phyloP scores from a whole-genome alignment of 2,113 vertebrate species.

The Tauraco erythrolophus region DNA sequence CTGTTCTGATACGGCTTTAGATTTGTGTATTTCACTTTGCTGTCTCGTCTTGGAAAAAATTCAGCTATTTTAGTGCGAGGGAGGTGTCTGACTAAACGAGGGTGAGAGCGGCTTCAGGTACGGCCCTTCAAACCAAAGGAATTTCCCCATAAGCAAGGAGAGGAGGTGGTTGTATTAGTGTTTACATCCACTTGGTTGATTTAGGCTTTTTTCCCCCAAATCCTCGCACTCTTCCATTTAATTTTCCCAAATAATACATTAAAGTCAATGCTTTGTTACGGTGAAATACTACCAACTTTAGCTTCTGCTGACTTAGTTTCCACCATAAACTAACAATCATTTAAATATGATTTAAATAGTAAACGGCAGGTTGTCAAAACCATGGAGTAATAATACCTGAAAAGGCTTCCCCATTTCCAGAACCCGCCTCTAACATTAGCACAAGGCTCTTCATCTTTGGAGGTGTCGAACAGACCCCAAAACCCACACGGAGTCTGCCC shows the following conservation, averaged over 20 bases:
- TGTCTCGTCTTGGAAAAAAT: no score
- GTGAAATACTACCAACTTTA: background rate
- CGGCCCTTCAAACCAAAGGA: background rate
- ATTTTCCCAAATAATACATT: background rate
- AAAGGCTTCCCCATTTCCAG: background rate
- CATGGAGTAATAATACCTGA: background rate
- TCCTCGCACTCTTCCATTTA: background rate
- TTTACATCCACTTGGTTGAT: background rate
- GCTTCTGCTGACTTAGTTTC: background rate
- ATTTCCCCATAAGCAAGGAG: background rate
- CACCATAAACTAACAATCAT: background rate
- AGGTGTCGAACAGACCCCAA: background rate
- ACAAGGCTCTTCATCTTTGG: background rate
- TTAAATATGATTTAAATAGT: background rate
- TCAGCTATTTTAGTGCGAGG: background rate
- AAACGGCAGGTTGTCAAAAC: background rate
- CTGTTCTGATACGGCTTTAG: no score
- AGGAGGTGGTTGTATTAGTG: background rate
- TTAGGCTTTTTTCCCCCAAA: background rate
- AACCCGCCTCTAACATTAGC: background rate
- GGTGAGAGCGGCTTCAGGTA: background rate
- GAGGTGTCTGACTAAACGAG: rapidly evolving
- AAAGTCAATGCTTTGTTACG: background rate
- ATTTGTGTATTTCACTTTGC: background rate
- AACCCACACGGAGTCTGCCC: background rate